Conservation (phyloP, 2,113 vertebrate species). For the Myxocyprinus asiaticus region DNA sequence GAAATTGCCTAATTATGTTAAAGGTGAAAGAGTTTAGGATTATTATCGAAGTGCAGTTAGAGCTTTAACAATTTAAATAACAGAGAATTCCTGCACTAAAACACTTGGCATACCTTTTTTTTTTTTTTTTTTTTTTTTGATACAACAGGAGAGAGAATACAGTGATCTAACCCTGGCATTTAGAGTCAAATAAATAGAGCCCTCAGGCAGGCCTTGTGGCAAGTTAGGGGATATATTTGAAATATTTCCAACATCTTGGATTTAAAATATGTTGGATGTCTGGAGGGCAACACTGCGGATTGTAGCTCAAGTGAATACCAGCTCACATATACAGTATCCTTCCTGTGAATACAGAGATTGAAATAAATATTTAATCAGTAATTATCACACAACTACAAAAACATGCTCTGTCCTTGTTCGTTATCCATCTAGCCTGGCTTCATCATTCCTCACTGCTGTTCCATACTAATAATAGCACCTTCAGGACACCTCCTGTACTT, state of each 20-base stretch:
- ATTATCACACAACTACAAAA: conserved; percentile 17
- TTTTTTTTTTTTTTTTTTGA: conserved; percentile 8
- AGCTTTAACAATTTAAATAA: not conserved
- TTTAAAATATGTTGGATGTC: not conserved
- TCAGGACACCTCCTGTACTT: not conserved
- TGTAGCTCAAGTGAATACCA: not conserved
- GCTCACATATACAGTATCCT: not conserved
- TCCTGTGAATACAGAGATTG: conserved; percentile 13
- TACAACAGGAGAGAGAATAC: not conserved
- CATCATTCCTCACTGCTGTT: conserved; percentile 12
- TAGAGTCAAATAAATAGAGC: conserved; percentile 16
- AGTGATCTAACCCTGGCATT: conserved; percentile 5
- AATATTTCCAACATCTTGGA: not conserved
- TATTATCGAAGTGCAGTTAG: not conserved
- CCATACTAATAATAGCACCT: not conserved
- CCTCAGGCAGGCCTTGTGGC: conserved; percentile 3
- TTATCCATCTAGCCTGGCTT: not conserved
- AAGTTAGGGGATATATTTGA: not conserved
- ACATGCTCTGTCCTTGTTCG: not conserved
- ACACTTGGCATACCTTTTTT: not conserved
- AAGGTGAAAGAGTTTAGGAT: too few relatives aligned
- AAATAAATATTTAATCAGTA: conserved; percentile 22
- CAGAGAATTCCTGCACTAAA: not conserved
- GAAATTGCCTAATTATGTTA: too few relatives aligned
- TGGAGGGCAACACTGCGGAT: conserved; percentile 8